phyloP scores from a whole-genome alignment of 2,888 invertebrate species.

The Periphyllus acericola region DNA sequence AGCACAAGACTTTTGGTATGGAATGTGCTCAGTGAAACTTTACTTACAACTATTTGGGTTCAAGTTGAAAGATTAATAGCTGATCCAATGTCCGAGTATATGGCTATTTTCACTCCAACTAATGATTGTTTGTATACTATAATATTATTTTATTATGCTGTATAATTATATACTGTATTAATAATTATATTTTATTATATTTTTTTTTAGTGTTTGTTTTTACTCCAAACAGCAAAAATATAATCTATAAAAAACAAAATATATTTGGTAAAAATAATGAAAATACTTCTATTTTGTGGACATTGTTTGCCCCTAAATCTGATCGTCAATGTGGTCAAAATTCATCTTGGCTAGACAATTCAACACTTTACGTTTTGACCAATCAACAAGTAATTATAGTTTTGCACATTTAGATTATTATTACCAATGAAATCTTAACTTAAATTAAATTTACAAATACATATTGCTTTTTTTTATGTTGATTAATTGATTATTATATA shows the following conservation, averaged over 20 bases:
- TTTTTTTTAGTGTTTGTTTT: slow-evolving; percentile 48
- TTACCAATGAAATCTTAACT: neutral
- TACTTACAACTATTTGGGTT: slow-evolving; percentile 75
- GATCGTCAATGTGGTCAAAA: slow-evolving; percentile 68
- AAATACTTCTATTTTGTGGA: slow-evolving; percentile 67
- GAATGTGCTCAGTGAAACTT: slow-evolving; percentile 77
- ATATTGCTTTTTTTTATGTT: too few species aligned
- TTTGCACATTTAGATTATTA: slow-evolving; percentile 34
- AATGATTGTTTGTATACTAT: slow-evolving; percentile 72
- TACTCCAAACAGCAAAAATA: slow-evolving; percentile 35
- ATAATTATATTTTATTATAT: neutral
- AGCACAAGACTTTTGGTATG: slow-evolving; percentile 74
- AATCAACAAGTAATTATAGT: slow-evolving; percentile 70
- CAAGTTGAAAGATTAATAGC: slow-evolving; percentile 69
- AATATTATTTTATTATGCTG: neutral
- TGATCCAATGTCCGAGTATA: slow-evolving; percentile 75
- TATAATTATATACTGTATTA: too few species aligned
- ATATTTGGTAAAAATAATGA: slow-evolving; percentile 46
- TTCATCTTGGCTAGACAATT: slow-evolving; percentile 73
- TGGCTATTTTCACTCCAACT: slow-evolving; percentile 76
- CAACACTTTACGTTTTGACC: slow-evolving; percentile 74
- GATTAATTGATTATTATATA: too few species aligned
- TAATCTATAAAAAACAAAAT: slow-evolving; percentile 44
- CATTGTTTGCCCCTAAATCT: slow-evolving; percentile 72
- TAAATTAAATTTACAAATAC: too few species aligned